Evolutionary conservation across 2,888 invertebrate species (phyloP).

Genomic region (Synanthedon myopaeformis): DNA sequence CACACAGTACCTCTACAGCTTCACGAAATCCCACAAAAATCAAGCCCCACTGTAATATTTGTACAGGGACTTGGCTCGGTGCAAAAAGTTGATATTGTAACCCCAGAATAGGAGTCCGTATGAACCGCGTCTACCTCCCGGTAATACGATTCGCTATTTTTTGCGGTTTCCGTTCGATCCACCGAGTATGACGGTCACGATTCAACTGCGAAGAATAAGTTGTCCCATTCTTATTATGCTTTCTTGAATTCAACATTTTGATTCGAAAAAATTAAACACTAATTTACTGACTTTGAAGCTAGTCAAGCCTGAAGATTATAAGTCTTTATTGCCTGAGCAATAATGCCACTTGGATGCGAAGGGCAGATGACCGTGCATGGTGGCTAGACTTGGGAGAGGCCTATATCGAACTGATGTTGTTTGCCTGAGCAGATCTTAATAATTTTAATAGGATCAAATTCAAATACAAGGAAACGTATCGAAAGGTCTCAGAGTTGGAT

Average conservation of each 20-base stretch:
- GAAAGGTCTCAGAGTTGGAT: too few relatives aligned
- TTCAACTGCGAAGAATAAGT: conserved; percentile 43
- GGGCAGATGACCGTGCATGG: too few relatives aligned
- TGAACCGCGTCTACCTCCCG: conserved; percentile 9
- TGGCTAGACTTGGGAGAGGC: too few relatives aligned
- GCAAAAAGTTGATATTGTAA: background rate
- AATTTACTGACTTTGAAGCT: too few relatives aligned
- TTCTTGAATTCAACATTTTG: too few relatives aligned
- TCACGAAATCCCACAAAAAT: background rate
- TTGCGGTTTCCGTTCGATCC: conserved; percentile 65
- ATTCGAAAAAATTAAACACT: too few relatives aligned
- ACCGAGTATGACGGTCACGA: conserved; percentile 64
- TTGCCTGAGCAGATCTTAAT: too few relatives aligned
- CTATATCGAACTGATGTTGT: too few relatives aligned
- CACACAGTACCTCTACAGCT: background rate
- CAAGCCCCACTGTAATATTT: background rate
- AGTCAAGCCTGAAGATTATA: conserved; percentile 1
- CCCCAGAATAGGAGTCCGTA: background rate
- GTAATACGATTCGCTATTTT: conserved; percentile 54
- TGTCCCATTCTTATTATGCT: conserved; percentile 22
- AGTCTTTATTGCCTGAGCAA: conserved; percentile 10
- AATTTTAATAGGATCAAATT: too few relatives aligned
- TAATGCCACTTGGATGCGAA: too few relatives aligned
- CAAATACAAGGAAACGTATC: too few relatives aligned
- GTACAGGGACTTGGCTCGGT: background rate